Evolutionary conservation across 2,888 invertebrate species (phyloP), one percentile per base, ranked within the genome.

Genomic region (Catocala fraxini): DNA sequence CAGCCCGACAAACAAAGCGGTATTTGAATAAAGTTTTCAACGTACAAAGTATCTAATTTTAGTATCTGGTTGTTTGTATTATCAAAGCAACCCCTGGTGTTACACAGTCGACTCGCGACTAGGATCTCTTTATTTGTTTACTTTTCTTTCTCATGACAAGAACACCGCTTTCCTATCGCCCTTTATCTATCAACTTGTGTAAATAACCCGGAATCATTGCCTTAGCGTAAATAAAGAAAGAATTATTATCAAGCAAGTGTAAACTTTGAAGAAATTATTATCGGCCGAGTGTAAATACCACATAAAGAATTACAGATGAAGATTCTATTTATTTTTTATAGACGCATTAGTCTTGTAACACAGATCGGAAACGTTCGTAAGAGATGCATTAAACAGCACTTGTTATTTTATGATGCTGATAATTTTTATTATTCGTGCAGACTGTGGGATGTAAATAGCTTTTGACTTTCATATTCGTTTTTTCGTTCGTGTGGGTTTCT

Each of bases 111-210:
- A 71, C 75, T 83, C 80, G 73, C 83, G 79, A 84, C 82, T 81
- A 81, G 82, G 85, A 87, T 86, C 81, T 87, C 77, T 84, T 77
- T 89, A 87, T 89, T 90, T 91, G 86, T 89, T 90, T 87, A 84
- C 84, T 86, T 88, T 88, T 85, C 85, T 88, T 86, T 84, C 82
- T 83, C 79, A 81, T 84, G 88, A 89, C 90, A 89, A 89, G 88
- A 90, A 84, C 80, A 84, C 90, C 89, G 89, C 89, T 82, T 75
- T 80, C 80, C 84, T 89, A 89, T 90, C 90, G 87, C 86, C 78
- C 85, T 90, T 90, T 90, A 89, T 91, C 90, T 91, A 89, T 90
- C 88, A 90, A 88, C 87, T 85, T 85, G 87, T 87, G 83, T 91
- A 90, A 88, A 90, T 87, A 90, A 84, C 83, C 76, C 68, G 77